phyloP scores from a whole-genome alignment of 2,888 invertebrate genomes.

The Ectemnius continuus region DNA sequence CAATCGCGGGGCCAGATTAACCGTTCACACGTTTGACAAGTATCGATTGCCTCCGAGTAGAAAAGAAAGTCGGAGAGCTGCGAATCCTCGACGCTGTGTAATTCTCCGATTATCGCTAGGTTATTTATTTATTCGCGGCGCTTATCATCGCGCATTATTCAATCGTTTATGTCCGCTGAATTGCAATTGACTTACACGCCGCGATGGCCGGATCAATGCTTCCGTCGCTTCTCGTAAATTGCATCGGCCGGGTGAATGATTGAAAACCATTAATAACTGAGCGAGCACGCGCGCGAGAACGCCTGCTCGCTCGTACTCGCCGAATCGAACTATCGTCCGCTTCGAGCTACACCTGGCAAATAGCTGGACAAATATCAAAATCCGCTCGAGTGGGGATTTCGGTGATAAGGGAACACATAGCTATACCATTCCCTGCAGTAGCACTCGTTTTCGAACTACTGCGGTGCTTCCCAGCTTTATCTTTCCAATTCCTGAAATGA shows the following conservation, averaged over 20 bases:
- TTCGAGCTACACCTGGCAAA: not conserved
- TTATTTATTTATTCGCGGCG: not conserved
- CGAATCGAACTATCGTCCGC: not conserved
- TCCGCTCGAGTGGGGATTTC: too few species aligned
- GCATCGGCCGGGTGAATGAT: not conserved
- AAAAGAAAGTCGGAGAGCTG: too few species aligned
- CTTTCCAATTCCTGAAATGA: too few species aligned
- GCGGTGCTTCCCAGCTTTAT: too few species aligned
- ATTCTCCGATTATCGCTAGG: too few species aligned
- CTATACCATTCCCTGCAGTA: too few species aligned
- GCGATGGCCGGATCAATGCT: not conserved
- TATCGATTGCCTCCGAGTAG: too few species aligned
- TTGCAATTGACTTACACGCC: not conserved
- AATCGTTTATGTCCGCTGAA: not conserved
- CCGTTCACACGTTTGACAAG: too few species aligned
- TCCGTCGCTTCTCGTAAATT: constrained; percentile 1
- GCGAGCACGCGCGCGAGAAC: not conserved
- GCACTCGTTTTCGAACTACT: too few species aligned
- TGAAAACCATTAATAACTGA: constrained; percentile 1
- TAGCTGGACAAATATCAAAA: not conserved
- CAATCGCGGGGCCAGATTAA: too few species aligned
- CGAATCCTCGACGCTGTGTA: too few species aligned
- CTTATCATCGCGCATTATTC: not conserved
- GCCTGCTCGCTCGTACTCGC: not conserved
- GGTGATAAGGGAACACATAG: too few species aligned